A percentile compares a stretch with the other conserved stretches of the same genome.
Evolutionary conservation across 2,888 invertebrate genomes (phyloP).

Genomic region (Globia sparganii): DNA sequence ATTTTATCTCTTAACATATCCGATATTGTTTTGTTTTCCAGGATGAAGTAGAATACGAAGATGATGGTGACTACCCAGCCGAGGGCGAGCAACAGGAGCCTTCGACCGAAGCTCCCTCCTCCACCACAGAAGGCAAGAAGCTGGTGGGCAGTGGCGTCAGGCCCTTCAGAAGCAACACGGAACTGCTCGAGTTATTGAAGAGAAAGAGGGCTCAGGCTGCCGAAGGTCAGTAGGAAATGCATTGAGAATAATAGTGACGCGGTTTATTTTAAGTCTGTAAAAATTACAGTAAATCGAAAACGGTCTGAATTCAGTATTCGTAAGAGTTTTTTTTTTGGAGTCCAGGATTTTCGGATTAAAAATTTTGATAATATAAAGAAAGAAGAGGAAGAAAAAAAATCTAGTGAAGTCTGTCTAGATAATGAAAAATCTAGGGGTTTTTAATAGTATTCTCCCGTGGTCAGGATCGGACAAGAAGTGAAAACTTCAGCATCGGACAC

Average conservation of each 20-base stretch:
- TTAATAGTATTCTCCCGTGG: background rate
- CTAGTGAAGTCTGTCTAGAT: too few relatives aligned
- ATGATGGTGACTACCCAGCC: constrained; percentile 87
- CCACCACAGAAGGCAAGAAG: constrained; percentile 93
- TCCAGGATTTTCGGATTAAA: too few relatives aligned
- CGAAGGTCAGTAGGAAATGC: constrained; percentile 80
- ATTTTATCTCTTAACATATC: background rate
- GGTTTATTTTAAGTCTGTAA: background rate
- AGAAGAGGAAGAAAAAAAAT: too few relatives aligned
- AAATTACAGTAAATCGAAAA: background rate
- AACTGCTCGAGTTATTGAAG: constrained; percentile 93
- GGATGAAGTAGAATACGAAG: constrained; percentile 90
- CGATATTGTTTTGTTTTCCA: constrained; percentile 54
- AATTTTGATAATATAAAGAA: background rate
- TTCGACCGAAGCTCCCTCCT: constrained; percentile 89
- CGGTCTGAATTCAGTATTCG: background rate
- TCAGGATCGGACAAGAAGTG: background rate
- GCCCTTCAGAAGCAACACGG: constrained; percentile 95
- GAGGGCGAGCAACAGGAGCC: constrained; percentile 86
- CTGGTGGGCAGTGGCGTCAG: constrained; percentile 92
- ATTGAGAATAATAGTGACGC: background rate
- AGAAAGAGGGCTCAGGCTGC: constrained; percentile 93
- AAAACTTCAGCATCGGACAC: background rate
- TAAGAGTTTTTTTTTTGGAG: too few relatives aligned
- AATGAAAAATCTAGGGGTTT: background rate